These are phyloP conservation scores for Thymallus thymallus DNA, from an alignment of 2,113 vertebrate genomes.

Conservation along the genomic window DNA sequence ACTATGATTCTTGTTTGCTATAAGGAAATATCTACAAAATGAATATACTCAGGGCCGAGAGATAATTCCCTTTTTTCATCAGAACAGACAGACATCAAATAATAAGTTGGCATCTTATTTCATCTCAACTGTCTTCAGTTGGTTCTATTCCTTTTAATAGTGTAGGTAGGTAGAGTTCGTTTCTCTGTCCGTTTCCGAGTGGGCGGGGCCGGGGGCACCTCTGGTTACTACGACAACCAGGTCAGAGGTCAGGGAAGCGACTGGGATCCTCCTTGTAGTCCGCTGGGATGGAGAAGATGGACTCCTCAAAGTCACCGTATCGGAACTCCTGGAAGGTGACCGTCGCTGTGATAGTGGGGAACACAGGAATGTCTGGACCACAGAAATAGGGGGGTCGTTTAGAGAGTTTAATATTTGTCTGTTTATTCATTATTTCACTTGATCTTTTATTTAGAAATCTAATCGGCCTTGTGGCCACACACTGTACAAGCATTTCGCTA, in stretches of 20 bases:
- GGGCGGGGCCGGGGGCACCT: background rate
- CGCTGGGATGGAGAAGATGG: slow-evolving; percentile 85
- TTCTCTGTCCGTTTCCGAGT: background rate
- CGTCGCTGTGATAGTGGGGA: slow-evolving; percentile 97
- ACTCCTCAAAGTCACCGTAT: slow-evolving; percentile 85
- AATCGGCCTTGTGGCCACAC: too few relatives aligned
- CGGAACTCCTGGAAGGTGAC: slow-evolving; percentile 98
- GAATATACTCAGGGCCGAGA: slow-evolving; percentile 26
- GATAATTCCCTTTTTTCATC: slow-evolving; percentile 20
- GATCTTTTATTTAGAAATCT: too few relatives aligned
- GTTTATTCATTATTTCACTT: too few relatives aligned
- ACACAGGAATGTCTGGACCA: slow-evolving; percentile 87
- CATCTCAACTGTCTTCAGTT: slow-evolving; percentile 4
- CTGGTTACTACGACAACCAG: background rate
- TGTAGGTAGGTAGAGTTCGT: slow-evolving; percentile 13
- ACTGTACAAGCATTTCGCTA: too few relatives aligned
- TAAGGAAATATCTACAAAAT: slow-evolving; percentile 44
- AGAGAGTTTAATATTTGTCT: background rate
- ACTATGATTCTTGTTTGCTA: slow-evolving; percentile 49
- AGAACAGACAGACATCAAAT: slow-evolving; percentile 38
- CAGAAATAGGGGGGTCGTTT: background rate
- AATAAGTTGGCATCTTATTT: background rate
- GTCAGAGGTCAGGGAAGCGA: slow-evolving; percentile 91
- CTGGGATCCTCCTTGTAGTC: slow-evolving; percentile 96
- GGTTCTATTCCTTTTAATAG: slow-evolving; percentile 31